Conservation (phyloP, 30 jellyfish, hydroid and myxozoan genomes). For the Aurelia sp. region DNA sequence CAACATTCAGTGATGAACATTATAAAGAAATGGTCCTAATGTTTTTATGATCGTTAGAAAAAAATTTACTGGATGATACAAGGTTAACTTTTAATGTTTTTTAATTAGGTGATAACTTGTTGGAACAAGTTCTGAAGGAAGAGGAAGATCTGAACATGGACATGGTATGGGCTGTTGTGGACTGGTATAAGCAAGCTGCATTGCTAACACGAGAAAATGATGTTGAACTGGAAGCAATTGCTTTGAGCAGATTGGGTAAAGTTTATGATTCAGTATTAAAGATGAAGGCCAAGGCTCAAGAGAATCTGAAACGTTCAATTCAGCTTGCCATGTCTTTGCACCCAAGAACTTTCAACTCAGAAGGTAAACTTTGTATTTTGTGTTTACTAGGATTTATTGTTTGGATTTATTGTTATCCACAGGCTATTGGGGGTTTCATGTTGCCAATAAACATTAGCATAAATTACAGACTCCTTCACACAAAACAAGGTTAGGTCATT, state of each 20-base stretch:
- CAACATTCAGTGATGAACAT: too few relatives aligned
- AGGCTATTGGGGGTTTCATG: too few relatives aligned
- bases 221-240: conserved; percentile 78
- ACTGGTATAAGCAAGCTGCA: conserved; percentile 74
- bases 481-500: too few relatives aligned
- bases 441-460: too few relatives aligned
- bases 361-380: conserved; percentile 6
- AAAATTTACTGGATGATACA: too few relatives aligned
- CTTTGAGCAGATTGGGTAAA: conserved; percentile 79
- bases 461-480: too few relatives aligned
- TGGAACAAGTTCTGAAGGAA: conserved; percentile 2
- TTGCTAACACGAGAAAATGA: conserved; percentile 71
- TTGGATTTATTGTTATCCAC: neutral
- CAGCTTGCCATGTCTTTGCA: conserved; percentile 68
- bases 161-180: conserved; percentile 72
- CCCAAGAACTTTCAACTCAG: conserved; percentile 50
- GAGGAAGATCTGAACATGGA: conserved; percentile 16
- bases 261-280: conserved; percentile 43
- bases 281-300: conserved; percentile 54
- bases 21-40: too few relatives aligned
- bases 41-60: too few relatives aligned
- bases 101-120: conserved; percentile 35
- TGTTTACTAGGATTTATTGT: neutral
- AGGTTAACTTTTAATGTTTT: neutral
- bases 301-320: conserved; percentile 47